Percentiles rank a stretch among this genome's conserved stretches.
These are phyloP conservation scores for Drosophila truncata DNA, from an alignment of 1,140 invertebrate genomes.

Conservation along the genomic window DNA sequence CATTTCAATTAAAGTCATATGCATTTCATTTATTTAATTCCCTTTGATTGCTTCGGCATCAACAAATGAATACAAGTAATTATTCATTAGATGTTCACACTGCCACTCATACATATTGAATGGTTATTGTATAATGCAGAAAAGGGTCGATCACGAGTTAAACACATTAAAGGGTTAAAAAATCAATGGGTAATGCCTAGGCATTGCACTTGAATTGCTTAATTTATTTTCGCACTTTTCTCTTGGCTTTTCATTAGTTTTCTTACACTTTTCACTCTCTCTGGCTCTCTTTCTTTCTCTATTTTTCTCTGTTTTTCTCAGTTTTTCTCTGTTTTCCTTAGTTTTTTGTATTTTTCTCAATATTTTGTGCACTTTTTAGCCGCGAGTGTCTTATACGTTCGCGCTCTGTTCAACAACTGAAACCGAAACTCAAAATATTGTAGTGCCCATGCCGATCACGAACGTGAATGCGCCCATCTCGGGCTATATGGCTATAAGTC, in stretches of 20 bases:
- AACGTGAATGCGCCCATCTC: slow-evolving; percentile 60
- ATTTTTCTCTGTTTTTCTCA: not conserved
- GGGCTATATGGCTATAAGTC: slow-evolving; percentile 16
- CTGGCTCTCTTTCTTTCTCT: not conserved
- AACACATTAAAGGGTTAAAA: not conserved
- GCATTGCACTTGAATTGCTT: slow-evolving; percentile 16
- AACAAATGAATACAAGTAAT: slow-evolving; percentile 10
- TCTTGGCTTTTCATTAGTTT: slow-evolving; percentile 20
- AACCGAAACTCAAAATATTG: slow-evolving; percentile 59
- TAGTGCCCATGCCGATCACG: slow-evolving; percentile 72
- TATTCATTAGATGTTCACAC: slow-evolving; percentile 25
- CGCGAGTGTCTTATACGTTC: slow-evolving; percentile 67
- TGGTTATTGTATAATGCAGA: slow-evolving; percentile 35
- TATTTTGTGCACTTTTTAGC: slow-evolving; percentile 29
- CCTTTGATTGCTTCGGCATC: slow-evolving; percentile 37
- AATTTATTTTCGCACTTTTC: slow-evolving; percentile 38
- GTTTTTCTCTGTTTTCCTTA: not conserved
- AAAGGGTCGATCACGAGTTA: slow-evolving; percentile 39
- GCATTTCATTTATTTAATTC: slow-evolving; percentile 46
- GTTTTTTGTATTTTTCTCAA: not conserved
- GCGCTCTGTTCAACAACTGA: slow-evolving; percentile 66
- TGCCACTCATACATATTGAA: slow-evolving; percentile 1
- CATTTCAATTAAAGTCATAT: slow-evolving; percentile 43
- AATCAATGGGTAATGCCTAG: slow-evolving; percentile 7
- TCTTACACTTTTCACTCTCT: slow-evolving; percentile 25